Base-by-base conservation (phyloP, 1,140 invertebrate genomes). In the Brachionus paranguensis region DNA sequence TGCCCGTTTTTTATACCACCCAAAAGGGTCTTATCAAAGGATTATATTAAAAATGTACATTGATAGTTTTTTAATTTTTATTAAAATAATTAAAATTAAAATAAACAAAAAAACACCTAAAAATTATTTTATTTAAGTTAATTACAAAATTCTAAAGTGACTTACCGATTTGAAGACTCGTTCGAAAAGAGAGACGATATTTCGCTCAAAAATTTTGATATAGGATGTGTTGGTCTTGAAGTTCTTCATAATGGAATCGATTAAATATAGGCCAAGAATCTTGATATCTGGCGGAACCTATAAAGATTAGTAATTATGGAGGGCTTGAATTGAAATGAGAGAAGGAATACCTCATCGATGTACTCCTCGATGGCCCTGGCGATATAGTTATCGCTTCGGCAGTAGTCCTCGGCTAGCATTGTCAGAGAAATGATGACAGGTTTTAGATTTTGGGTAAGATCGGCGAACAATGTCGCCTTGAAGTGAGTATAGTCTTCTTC, bases 181-280 rank as follows among this genome's bases (percentile, higher is more conserved):
- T 33, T 47, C 68, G 37, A 83, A 83, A 8, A 83, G 29, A 41
- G 33, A 8, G 3, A 68, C 37, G 7, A 83, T 47, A 33, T 72
- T 68, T 17, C 50, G 2, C 47, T 83, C 81, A 27, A 83, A 83
- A 37, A 83, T 50, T 72, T 83, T 53, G 24, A 83, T 83, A 55
- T 83, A 83, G 11, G 43, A 33, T 3, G 78, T 55, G 17, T 43
- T 70, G 68, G 81, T 64, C 20, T 68, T 68, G 37, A 83, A 70
- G 37, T 83, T 83, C 45, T 83, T 83, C 43, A 83, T 68, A 29
- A 83, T 83, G 17, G 81, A 83, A 41, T 83, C 81, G 47, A 83
- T 68, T 27, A 83, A 41, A 70, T 83, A 83, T 10, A 83, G 20
- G 3, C 60, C 81, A 3, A 68, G 43, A n/a, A 83, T 47, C 37